Evolutionary conservation across 1,140 invertebrate species (phyloP).

Genomic region (Cepaea nemoralis): DNA sequence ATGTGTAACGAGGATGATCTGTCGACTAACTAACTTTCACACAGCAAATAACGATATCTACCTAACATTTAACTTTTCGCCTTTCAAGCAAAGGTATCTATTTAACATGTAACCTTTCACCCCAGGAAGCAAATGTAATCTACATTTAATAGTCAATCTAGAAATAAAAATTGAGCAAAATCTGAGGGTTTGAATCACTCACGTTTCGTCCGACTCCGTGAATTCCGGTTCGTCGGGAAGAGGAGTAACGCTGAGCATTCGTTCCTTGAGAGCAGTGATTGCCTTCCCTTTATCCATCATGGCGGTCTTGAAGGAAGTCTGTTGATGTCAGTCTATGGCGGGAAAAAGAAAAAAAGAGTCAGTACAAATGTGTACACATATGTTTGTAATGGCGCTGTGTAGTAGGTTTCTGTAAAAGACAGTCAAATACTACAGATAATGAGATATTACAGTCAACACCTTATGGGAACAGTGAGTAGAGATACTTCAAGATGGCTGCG

Average conservation of each 20-base stretch:
- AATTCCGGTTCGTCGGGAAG: conserved; percentile 59
- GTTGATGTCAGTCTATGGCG: background rate
- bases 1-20: background rate
- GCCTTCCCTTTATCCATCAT: conserved; percentile 48
- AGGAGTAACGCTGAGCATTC: conserved; percentile 45
- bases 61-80: no score
- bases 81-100: no score
- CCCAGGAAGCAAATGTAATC: no score
- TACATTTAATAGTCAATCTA: no score
- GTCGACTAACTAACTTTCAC: background rate
- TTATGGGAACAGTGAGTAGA: no score
- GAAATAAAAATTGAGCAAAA: background rate
- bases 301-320: background rate
- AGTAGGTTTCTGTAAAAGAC: background rate
- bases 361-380: background rate
- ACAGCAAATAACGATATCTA: background rate
- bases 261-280: conserved; percentile 48
- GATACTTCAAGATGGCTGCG: background rate
- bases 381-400: background rate
- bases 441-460: no score
- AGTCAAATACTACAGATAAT: no score
- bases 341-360: background rate
- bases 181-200: conserved; percentile 41
- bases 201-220: conserved; percentile 56
- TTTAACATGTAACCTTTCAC: no score